Evolutionary conservation across 2,888 invertebrate genomes (phyloP).

Genomic region (Caenorhabditis panamensis): DNA sequence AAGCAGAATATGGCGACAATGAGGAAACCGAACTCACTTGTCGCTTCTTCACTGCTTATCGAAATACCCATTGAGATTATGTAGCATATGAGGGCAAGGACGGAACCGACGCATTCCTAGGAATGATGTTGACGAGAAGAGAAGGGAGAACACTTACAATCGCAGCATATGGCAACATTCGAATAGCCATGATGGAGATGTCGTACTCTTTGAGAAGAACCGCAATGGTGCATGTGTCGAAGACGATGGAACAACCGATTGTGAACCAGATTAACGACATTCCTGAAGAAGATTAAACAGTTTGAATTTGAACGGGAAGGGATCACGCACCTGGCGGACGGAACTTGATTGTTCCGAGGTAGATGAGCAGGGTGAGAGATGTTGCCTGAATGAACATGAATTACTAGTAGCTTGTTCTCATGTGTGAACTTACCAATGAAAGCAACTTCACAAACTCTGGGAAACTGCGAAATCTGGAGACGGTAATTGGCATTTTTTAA

Average conservation of each 20-base stretch:
- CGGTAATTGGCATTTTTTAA: conserved; percentile 41
- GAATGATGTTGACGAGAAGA: background rate
- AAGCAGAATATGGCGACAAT: conserved; percentile 46
- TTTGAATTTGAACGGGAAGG: background rate
- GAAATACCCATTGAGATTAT: conserved; percentile 41
- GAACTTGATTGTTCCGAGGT: conserved; percentile 48
- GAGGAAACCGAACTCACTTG: conserved; percentile 48
- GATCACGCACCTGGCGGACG: conserved; percentile 49
- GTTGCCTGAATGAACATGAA: conserved; percentile 33
- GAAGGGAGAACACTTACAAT: conserved; percentile 13
- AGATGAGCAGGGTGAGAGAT: conserved; percentile 36
- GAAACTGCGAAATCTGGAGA: conserved; percentile 30
- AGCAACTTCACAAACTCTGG: conserved; percentile 44
- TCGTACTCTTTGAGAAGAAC: conserved; percentile 57
- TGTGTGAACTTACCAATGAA: conserved; percentile 36
- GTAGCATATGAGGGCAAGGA: conserved; percentile 40
- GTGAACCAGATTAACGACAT: conserved; percentile 60
- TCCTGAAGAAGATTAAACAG: conserved; percentile 25
- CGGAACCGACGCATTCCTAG: conserved; percentile 53
- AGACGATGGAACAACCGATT: conserved; percentile 46
- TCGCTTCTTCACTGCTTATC: conserved; percentile 54
- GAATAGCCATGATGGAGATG: conserved; percentile 42
- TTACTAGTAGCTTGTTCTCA: background rate
- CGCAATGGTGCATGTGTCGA: conserved; percentile 48
- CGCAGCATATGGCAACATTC: conserved; percentile 58